Percentiles rank a stretch among this genome's conserved stretches.
Conservation (phyloP, 2,888 invertebrate species). For the Tipula lateralis region DNA sequence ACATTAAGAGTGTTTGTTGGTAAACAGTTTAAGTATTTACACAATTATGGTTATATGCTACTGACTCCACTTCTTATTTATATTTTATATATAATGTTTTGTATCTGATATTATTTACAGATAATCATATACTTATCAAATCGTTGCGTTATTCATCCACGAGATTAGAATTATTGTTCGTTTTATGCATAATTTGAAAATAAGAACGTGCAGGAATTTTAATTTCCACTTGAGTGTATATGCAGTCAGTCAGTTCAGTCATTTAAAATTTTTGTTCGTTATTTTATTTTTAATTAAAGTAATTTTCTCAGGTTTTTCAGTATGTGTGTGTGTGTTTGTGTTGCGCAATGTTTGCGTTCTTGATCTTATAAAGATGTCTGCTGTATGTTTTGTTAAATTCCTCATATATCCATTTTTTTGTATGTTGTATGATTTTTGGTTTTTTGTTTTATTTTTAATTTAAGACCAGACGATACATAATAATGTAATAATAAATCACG, state of each 20-base stretch:
- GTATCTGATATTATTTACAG: not conserved
- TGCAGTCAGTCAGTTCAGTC: not conserved
- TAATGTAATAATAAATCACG: slow-evolving; percentile 19
- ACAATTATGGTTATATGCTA: too few relatives aligned
- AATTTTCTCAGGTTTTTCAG: not conserved
- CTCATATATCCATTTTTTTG: not conserved
- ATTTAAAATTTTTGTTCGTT: slow-evolving; percentile 13
- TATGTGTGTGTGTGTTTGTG: not conserved
- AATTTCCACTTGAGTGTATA: not conserved
- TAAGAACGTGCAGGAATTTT: not conserved
- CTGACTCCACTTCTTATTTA: too few relatives aligned
- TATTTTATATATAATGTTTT: too few relatives aligned
- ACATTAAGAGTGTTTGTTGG: too few relatives aligned
- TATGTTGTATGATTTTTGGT: not conserved
- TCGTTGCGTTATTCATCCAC: not conserved
- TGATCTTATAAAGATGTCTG: not conserved
- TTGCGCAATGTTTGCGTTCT: not conserved
- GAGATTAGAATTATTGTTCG: not conserved
- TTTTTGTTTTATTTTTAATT: not conserved
- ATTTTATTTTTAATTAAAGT: slow-evolving; percentile 19
- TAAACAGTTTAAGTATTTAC: too few relatives aligned
- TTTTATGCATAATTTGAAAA: not conserved
- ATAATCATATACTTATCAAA: not conserved
- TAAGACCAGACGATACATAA: not conserved
- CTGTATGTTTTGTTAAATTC: not conserved